Base-by-base conservation (phyloP, 2,888 invertebrate species). In the Callosobruchus maculatus region DNA sequence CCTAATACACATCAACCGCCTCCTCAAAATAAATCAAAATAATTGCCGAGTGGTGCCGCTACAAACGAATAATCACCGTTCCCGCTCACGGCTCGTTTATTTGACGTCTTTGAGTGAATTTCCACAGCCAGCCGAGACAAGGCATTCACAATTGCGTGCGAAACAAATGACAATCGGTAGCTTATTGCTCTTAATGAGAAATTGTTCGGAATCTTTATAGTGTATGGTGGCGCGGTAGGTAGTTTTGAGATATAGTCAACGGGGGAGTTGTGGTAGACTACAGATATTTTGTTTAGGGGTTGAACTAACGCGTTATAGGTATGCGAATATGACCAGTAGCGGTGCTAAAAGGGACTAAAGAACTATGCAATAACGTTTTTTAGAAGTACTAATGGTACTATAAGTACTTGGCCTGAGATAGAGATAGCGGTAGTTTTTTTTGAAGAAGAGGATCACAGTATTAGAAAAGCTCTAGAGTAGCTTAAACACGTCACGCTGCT, bases 111-210 rank as follows among this genome's bases (percentile, higher is more conserved):
- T 84, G 84, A 84, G 82, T 82, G 78, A 81, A 81, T 80, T 80
- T 80, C 76, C 68, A 68, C 68, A 21, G 22, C 13, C 20, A 77
- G 75, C 78, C 77, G 81, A 84, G 84, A 85, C 84, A 84, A 85
- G 84, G 81, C 83, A 80, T 80, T 83, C 83, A 85, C 86, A 86
- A 85, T 85, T 85, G 85, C 85, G 84, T 84, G 82, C 81, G 83
- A 85, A 86, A 86, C 84, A 86, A 86, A 86, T 85, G 86, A 86
- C 86, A 86, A 86, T 86, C 85, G 85, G 85, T 82, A 84, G 84
- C 85, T 85, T 84, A 84, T 85, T 85, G 85, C 85, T 82, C 84
- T 84, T 85, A 86, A 86, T 86, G 86, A 86, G 86, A 86, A 86
- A 86, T 86, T 86, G 86, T 86, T 86, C 84, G 85, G 83, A 86